Percentiles rank a stretch among this genome's conserved stretches.
Evolutionary conservation across 2,888 invertebrate genomes (phyloP).

Genomic region (Muschampia staudingeri): DNA sequence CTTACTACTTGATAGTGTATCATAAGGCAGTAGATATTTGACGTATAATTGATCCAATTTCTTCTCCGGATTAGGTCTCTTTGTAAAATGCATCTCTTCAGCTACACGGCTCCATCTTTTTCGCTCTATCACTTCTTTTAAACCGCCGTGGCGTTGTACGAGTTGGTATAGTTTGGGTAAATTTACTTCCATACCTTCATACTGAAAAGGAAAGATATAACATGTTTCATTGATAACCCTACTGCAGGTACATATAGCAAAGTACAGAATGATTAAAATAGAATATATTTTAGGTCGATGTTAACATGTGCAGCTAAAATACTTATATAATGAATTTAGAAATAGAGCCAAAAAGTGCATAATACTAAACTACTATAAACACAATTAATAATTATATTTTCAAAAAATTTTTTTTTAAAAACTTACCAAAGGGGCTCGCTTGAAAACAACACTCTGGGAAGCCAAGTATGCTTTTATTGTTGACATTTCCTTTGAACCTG

Average conservation of each 20-base stretch:
- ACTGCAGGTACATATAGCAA: too few relatives aligned
- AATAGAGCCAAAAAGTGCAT: too few relatives aligned
- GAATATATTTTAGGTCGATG: too few relatives aligned
- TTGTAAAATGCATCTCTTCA: constrained; percentile 96
- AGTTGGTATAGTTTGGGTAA: constrained; percentile 96
- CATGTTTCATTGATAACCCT: not conserved
- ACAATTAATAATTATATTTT: too few relatives aligned
- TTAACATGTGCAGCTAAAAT: too few relatives aligned
- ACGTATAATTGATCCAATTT: constrained; percentile 98
- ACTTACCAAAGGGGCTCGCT: constrained; percentile 94
- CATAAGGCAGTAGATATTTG: constrained; percentile 97
- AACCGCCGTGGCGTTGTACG: constrained; percentile 96
- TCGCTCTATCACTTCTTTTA: constrained; percentile 96
- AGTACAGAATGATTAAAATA: too few relatives aligned
- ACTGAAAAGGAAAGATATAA: constrained; percentile 81
- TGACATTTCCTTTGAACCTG: constrained; percentile 95
- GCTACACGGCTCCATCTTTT: constrained; percentile 97
- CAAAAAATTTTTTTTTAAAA: not conserved
- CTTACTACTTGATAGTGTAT: constrained; percentile 94
- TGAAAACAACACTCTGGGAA: constrained; percentile 94
- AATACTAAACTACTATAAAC: too few relatives aligned
- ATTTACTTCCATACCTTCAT: constrained; percentile 98
- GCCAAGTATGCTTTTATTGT: constrained; percentile 96
- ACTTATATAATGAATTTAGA: too few relatives aligned
- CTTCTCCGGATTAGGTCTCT: constrained; percentile 94